Evolutionary conservation across 2,888 invertebrate species (phyloP).

Genomic region (Drosophila birchii): DNA sequence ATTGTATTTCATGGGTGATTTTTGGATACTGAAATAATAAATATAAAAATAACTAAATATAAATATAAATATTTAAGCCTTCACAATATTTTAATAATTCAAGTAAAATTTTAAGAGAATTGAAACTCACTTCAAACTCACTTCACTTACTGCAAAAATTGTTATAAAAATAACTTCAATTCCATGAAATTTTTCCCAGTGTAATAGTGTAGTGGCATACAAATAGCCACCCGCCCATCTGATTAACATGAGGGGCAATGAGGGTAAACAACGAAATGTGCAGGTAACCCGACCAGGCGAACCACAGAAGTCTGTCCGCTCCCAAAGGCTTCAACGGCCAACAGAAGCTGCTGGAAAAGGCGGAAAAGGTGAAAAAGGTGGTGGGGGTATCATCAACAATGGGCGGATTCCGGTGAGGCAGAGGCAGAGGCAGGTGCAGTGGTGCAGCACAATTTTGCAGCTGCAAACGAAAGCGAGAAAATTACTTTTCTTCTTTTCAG

Average conservation of each 20-base stretch:
- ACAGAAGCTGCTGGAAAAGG: slow-evolving; percentile 19
- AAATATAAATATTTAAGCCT: too few relatives aligned
- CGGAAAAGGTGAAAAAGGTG: background rate
- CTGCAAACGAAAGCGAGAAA: slow-evolving; percentile 71
- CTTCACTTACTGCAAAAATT: background rate
- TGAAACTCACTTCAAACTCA: too few relatives aligned
- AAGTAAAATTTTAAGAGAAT: background rate
- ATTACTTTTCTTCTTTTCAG: slow-evolving; percentile 65
- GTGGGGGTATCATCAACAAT: slow-evolving; percentile 55
- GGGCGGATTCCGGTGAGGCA: slow-evolving; percentile 23
- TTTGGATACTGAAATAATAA: background rate
- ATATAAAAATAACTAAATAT: too few relatives aligned
- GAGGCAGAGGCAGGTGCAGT: slow-evolving; percentile 8
- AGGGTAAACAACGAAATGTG: slow-evolving; percentile 51
- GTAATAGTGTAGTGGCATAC: slow-evolving; percentile 21
- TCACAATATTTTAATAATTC: too few relatives aligned
- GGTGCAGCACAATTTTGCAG: slow-evolving; percentile 40
- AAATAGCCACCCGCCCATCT: slow-evolving; percentile 45
- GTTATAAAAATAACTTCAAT: background rate
- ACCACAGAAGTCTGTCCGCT: slow-evolving; percentile 38
- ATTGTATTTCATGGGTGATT: background rate
- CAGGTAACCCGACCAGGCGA: slow-evolving; percentile 45
- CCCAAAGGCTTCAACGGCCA: slow-evolving; percentile 56
- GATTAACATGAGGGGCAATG: slow-evolving; percentile 49
- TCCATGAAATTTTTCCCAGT: background rate